Base-by-base conservation (phyloP, 2,113 vertebrate species). In the Scophthalmus maximus region DNA sequence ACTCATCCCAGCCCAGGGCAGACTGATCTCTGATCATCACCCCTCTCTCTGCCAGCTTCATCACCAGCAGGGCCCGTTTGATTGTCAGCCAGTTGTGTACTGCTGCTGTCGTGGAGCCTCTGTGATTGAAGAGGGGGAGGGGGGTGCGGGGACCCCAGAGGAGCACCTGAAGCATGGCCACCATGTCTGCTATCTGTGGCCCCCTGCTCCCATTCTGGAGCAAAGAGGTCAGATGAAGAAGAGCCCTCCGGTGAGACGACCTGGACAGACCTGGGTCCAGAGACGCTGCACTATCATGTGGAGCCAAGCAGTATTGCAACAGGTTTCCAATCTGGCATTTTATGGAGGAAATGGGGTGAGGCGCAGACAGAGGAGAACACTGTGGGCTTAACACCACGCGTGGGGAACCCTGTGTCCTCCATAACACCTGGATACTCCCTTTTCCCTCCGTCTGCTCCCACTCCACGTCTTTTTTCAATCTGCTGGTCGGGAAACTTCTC, bases 71-170 rank as follows among this genome's bases (percentile, higher is more conserved):
- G 1, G 92, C 75, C 23, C 88, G 91, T 66, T 93, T 95, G 47
- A 92, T 53, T 1, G 67, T 75, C 56, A 90, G 79, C 90, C 90
- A 91, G 78, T 83, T 80, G n/a, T 79, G 67, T 0, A 73, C 57
- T 3, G 65, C 0, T 5, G 47, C 51, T 32, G 59, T 50, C 17
- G 15, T 6, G 1, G 44, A 38, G 25, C 27, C 5, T 40, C 25
- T 40, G 29, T 7, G 58, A 46, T 87, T 68, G 1, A 90, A 84
- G 62, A 94, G 84, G 14, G 88, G 78, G 62, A 94, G 84, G 14
- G 88, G 78, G 2, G 65, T 66, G 2, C 71, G 85, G 0, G 95
- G 96, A 0, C 95, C 95, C 95, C 95, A 97, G 67, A 97, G 93
- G 68, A 96, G 84, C 17, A 85, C 91, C 89, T 95, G 95, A 67